Evolutionary conservation across 2,888 invertebrate genomes (phyloP).

Genomic region (Willowsia nigromaculata): DNA sequence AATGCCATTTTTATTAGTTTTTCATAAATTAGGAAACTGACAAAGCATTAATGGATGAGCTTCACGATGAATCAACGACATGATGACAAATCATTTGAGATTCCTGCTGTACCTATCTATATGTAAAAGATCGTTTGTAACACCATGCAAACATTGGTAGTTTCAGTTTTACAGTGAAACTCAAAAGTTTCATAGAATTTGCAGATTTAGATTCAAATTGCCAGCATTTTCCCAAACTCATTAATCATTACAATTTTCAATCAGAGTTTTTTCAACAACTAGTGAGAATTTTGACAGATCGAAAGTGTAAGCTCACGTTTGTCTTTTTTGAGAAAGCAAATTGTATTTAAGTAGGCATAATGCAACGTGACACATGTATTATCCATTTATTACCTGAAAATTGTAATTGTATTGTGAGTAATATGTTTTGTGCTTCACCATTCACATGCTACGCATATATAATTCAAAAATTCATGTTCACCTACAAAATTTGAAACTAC

Average conservation of each 20-base stretch:
- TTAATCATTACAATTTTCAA: not conserved
- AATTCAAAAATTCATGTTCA: not conserved
- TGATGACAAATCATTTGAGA: not conserved
- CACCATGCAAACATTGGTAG: not conserved
- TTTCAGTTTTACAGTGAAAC: no score
- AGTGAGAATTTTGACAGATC: not conserved
- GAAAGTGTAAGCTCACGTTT: conserved; percentile 29
- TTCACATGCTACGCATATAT: not conserved
- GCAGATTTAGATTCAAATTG: not conserved
- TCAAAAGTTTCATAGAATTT: no score
- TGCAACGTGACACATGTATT: not conserved
- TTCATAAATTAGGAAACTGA: not conserved
- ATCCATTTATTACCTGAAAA: not conserved
- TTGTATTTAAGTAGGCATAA: not conserved
- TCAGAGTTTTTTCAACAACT: not conserved
- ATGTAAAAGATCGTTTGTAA: not conserved
- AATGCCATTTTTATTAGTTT: not conserved
- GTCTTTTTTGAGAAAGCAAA: not conserved
- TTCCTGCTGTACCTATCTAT: not conserved
- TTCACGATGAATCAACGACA: not conserved
- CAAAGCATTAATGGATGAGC: not conserved
- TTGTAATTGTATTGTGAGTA: no score
- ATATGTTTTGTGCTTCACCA: no score
- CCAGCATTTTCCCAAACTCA: not conserved
- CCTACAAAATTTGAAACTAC: no score